Conservation (phyloP, 2,797 vertebrate species). For the Microchirus variegatus region DNA sequence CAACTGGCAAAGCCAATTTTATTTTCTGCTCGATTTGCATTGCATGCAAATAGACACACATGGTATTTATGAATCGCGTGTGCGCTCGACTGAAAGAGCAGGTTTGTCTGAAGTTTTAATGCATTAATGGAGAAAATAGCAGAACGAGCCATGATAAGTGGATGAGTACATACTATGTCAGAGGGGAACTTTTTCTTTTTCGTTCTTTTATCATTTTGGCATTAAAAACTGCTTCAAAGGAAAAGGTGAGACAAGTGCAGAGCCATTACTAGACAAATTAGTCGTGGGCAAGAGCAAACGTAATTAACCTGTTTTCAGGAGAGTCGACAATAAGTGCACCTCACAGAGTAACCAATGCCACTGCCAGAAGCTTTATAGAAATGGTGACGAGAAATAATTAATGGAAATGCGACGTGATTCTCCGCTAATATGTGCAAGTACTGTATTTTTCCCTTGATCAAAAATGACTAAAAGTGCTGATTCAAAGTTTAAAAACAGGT, state of each 20-base stretch:
- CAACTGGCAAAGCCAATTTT: neutral
- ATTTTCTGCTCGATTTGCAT: neutral
- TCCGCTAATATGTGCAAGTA: neutral
- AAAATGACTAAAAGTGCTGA: too few species aligned
- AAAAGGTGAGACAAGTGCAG: slow-evolving; percentile 10
- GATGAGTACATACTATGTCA: slow-evolving; percentile 18
- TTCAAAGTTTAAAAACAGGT: too few species aligned
- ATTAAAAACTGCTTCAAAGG: slow-evolving; percentile 16
- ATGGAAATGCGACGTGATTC: neutral
- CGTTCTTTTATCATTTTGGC: slow-evolving; percentile 1
- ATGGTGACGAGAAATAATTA: neutral
- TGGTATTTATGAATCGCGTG: slow-evolving; percentile 18
- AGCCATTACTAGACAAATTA: neutral
- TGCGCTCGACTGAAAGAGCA: slow-evolving; percentile 19
- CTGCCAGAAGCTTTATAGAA: neutral
- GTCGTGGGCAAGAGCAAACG: neutral
- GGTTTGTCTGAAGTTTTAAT: slow-evolving; percentile 23
- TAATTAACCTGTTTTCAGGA: neutral
- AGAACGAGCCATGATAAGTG: slow-evolving; percentile 10
- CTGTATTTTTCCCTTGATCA: too few species aligned
- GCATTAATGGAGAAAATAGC: slow-evolving; percentile 24
- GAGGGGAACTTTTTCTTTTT: neutral
- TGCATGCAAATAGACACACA: neutral
- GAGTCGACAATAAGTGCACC: slow-evolving; percentile 6
- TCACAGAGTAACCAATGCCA: neutral